Evolutionary conservation across 2,797 vertebrate genomes (phyloP), one percentile per base, ranked within the genome.

Genomic region (Bradypodion pumilum): DNA sequence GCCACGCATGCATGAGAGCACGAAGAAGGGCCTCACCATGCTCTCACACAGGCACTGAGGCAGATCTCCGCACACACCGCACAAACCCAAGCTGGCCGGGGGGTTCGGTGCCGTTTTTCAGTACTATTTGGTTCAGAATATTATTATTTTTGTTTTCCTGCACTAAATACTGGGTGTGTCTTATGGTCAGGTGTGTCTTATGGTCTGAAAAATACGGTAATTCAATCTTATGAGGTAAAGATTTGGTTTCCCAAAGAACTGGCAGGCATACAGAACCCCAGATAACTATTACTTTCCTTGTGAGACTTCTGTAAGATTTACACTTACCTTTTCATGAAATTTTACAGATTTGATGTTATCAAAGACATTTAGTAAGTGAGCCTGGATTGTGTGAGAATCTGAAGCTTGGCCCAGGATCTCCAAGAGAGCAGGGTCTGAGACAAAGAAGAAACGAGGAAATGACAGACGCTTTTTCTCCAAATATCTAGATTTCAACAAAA

Each of bases 341-440:
- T 87, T 93, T 79, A 99, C 96, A 0, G 90, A 94, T 95, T 99
- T 99, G 86, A 99, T 97, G 94, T 99, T 99, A 95, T 99, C 98
- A 80, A 99, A 99, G 73, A 99, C 93, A 1, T 98, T 99, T 88
- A 99, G 97, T 68, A 99, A 96, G 88, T 99, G 98, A 35, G 97
- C 96, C 90, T 99, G 98, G 85, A 99, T 99, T 10, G 96, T 98
- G 94, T 99, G 99, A 1, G 97, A 97, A 91, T 99, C 97, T 0
- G 98, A 98, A 0, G 98, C 98, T 92, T 99, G 98, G 46, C 98
- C 99, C 88, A 99, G 95, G 89, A 99, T 99, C 95, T 99, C 98
- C 91, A 99, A 91, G 56, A 99, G 96, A 5, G 97, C 96, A 1
- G 98, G 98, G 90, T 99, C 98, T 0, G 98, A 99, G 56, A 99